Evolutionary conservation across 2,888 invertebrate genomes (phyloP), one percentile per base, ranked within the genome.

Genomic region (Cancer borealis): DNA sequence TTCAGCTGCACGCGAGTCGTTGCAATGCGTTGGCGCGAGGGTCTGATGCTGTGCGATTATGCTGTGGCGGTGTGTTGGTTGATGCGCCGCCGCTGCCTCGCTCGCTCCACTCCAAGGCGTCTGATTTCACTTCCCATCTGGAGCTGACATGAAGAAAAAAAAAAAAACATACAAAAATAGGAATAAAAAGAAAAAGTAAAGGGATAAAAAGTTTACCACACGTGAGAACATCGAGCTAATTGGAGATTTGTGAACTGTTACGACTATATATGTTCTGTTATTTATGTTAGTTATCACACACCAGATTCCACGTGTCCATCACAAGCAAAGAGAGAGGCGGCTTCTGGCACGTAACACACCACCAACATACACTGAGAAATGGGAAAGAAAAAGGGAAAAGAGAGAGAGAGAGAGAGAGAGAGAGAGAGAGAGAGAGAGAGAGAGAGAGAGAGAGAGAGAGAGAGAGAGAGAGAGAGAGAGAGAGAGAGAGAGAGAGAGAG

Each of bases 371-470:
- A n/a, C 66, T 66, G n/a, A n/a, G 5, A 79, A 6, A 30, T 26
- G 12, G 30, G 79, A 79, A 30, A 79, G 5, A 30, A 30, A 79
- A 8, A 79, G n/a, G 17, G 21, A 88, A 46, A 88, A 49, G 49
- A 90, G 89, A 49, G n/a, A 90, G 46, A 90, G 54, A 46, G 49
- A 49, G 89, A 90, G 89, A 90, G 89, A 90, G 90, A 73, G 66
- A 91, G 91, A 91, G 45, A 39, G 66, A 66, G 91, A 66, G 45
- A 66, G 91, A 91, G 66, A 66, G 66, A 91, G 73, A 91, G 91
- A 91, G 73, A 91, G 66, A 60, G 91, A 91, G 73, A 60, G 91
- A 91, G 66, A 39, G 66, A 91, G 60, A 45, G 45, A 91, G 66
- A 66, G 91, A 91, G 60, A 66, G 66, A 91, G 91, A 66, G 39